These are phyloP conservation scores for Pomacea maculata DNA, from an alignment of 1,140 invertebrate genomes.

Conservation along the genomic window DNA sequence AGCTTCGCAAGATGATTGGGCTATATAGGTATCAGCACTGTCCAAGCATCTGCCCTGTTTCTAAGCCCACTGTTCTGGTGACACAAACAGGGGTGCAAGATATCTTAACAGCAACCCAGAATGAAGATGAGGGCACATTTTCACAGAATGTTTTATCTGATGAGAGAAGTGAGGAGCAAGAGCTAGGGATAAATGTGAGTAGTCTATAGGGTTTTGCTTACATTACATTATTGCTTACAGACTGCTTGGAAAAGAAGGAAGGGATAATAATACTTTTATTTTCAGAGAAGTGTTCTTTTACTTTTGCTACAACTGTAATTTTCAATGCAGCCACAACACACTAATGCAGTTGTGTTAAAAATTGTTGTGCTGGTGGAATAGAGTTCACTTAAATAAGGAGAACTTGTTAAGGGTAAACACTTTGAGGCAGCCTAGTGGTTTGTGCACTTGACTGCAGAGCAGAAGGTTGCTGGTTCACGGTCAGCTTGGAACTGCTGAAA, in stretches of 20 bases:
- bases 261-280: no score
- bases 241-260: not conserved
- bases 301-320: not conserved
- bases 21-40: not conserved
- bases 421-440: no score
- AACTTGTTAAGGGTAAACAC: no score
- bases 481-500: no score
- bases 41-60: not conserved
- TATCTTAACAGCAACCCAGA: not conserved
- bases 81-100: not conserved
- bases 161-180: not conserved
- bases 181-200: not conserved
- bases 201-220: not conserved
- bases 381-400: no score
- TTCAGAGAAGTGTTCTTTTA: not conserved
- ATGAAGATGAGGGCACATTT: not conserved
- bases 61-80: not conserved
- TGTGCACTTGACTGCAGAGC: no score
- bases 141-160: not conserved
- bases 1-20: slow-evolving; percentile 2
- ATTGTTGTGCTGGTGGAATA: no score
- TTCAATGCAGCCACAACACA: not conserved
- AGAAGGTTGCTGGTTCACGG: no score
- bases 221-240: not conserved
- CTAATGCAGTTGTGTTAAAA: no score